phyloP scores from a whole-genome alignment of 2,113 vertebrate genomes.

The Pampusana beccarii region DNA sequence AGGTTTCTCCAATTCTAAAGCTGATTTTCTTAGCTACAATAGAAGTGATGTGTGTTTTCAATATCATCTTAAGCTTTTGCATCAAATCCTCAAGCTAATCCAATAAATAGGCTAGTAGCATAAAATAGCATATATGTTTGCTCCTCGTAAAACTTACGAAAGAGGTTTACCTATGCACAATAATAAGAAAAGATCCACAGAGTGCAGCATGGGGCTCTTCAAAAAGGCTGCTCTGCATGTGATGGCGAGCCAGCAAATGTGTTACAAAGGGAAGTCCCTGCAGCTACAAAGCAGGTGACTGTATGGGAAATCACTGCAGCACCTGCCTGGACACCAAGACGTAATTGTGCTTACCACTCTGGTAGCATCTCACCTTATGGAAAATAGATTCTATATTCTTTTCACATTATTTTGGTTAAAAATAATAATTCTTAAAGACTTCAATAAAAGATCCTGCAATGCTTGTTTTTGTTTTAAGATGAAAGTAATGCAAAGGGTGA shows the following conservation, averaged over 20 bases:
- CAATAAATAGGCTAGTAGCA: slow-evolving; percentile 71
- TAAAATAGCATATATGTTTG: slow-evolving; percentile 67
- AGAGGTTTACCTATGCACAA: slow-evolving; percentile 60
- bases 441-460: not conserved
- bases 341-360: not conserved
- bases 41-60: slow-evolving; percentile 78
- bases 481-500: not conserved
- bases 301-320: not conserved
- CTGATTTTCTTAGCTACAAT: slow-evolving; percentile 82
- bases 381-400: not conserved
- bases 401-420: not conserved
- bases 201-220: slow-evolving; percentile 6
- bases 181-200: slow-evolving; percentile 1
- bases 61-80: slow-evolving; percentile 76
- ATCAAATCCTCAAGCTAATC: slow-evolving; percentile 77
- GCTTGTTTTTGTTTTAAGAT: not conserved
- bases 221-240: not conserved
- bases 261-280: not conserved
- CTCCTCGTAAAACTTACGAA: slow-evolving; percentile 61
- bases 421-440: not conserved
- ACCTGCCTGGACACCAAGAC: not conserved
- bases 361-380: not conserved
- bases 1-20: slow-evolving; percentile 83
- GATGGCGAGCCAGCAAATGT: slow-evolving; percentile 5
- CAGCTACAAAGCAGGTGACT: not conserved